Percentiles rank a stretch among this genome's conserved stretches.
These are phyloP conservation scores for Drosophila neocordata DNA, from an alignment of 1,140 invertebrate genomes.

Conservation along the genomic window DNA sequence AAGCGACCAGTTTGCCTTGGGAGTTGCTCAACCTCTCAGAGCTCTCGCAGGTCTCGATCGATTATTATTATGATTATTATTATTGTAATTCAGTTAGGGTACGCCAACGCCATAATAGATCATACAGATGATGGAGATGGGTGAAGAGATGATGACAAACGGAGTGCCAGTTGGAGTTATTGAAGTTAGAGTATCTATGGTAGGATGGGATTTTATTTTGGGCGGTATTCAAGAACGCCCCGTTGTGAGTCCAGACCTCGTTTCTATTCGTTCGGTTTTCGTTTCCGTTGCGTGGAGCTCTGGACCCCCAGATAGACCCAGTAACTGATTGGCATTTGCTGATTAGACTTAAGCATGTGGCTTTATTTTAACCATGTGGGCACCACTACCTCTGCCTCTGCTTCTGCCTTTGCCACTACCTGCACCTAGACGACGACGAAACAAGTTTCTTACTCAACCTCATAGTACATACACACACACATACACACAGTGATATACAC, in stretches of 20 bases:
- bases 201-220: not conserved
- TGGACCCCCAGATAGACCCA: conserved; percentile 15
- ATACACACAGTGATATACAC: conserved; percentile 25
- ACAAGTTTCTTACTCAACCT: conserved; percentile 47
- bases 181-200: not conserved
- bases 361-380: conserved; percentile 50
- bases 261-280: conserved; percentile 15
- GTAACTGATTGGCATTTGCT: conserved; percentile 57
- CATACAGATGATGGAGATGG: not conserved
- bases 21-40: conserved; percentile 62
- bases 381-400: conserved; percentile 27
- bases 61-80: conserved; percentile 67
- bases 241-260: conserved; percentile 21
- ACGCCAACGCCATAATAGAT: conserved; percentile 53
- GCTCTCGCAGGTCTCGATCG: conserved; percentile 39
- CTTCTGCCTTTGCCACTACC: not conserved
- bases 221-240: conserved; percentile 11
- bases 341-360: conserved; percentile 52
- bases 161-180: too few relatives aligned
- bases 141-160: not conserved
- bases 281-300: conserved; percentile 50
- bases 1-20: conserved; percentile 72
- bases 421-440: conserved; percentile 20
- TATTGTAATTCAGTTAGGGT: conserved; percentile 71
- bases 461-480: conserved; percentile 10